These are phyloP conservation scores for Mungos mungo DNA, from an alignment of 2,113 vertebrate genomes.

Conservation along the genomic window DNA sequence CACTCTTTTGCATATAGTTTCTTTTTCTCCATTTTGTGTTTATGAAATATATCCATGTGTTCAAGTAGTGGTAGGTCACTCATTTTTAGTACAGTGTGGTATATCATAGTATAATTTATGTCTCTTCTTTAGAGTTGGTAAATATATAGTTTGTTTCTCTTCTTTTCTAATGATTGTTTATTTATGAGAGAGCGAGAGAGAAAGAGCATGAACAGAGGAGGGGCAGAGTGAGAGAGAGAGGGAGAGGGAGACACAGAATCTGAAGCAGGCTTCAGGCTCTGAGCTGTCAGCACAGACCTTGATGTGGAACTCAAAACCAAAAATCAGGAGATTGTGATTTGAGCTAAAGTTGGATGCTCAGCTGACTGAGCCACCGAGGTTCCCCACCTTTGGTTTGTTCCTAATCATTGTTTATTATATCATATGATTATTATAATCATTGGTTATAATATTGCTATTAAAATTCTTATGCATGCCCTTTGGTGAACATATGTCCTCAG, in stretches of 20 bases:
- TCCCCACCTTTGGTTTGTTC: background rate
- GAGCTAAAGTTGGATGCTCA: too few relatives aligned
- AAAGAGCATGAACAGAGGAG: too few relatives aligned
- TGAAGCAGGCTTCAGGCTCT: too few relatives aligned
- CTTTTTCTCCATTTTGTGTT: background rate
- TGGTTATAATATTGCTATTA: background rate
- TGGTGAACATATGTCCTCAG: background rate
- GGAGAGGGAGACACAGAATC: too few relatives aligned
- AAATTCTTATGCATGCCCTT: background rate
- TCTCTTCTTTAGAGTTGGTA: background rate
- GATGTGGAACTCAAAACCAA: too few relatives aligned
- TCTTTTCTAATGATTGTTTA: too few relatives aligned
- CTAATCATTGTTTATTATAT: background rate
- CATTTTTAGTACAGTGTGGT: background rate
- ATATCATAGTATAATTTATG: background rate
- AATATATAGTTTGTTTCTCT: background rate
- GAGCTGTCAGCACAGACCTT: too few relatives aligned
- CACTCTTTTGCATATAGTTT: background rate
- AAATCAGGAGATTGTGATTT: too few relatives aligned
- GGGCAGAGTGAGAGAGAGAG: too few relatives aligned
- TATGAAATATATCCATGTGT: background rate
- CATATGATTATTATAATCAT: background rate
- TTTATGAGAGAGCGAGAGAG: too few relatives aligned
- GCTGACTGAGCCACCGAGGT: too few relatives aligned
- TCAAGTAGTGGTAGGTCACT: background rate